phyloP scores from a whole-genome alignment of 2,888 invertebrate species.

The Rhyacophila evoluta region DNA sequence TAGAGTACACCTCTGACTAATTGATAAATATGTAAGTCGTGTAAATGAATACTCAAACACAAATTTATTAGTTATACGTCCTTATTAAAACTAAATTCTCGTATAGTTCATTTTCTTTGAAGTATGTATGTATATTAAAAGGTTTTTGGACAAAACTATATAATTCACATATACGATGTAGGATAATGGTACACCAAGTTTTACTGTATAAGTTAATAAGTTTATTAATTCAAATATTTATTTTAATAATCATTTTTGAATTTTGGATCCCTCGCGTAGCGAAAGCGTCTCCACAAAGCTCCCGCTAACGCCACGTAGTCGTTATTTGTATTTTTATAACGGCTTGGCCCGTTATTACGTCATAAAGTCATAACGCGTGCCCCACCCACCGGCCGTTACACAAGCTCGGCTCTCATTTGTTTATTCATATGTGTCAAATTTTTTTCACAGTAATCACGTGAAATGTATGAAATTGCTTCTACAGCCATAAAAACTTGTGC shows the following conservation, averaged over 20 bases:
- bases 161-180: too few species aligned
- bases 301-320: constrained; percentile 35
- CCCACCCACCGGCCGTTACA: constrained; percentile 29
- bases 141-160: too few species aligned
- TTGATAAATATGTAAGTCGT: too few species aligned
- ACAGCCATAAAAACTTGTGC: neutral
- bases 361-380: constrained; percentile 50
- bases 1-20: too few species aligned
- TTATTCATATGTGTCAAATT: constrained; percentile 32
- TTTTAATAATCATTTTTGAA: neutral
- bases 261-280: neutral
- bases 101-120: too few species aligned
- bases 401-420: constrained; percentile 34
- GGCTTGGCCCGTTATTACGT: constrained; percentile 51
- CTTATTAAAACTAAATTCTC: too few species aligned
- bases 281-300: constrained; percentile 38
- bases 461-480: neutral
- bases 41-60: too few species aligned
- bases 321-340: constrained; percentile 53
- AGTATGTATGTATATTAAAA: too few species aligned
- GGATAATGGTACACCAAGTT: too few species aligned
- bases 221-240: neutral
- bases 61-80: too few species aligned
- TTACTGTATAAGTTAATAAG: too few species aligned
- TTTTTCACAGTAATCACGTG: constrained; percentile 28